Evolutionary conservation across 2,113 vertebrate genomes (phyloP).

Genomic region (Grammomys dolichurus): DNA sequence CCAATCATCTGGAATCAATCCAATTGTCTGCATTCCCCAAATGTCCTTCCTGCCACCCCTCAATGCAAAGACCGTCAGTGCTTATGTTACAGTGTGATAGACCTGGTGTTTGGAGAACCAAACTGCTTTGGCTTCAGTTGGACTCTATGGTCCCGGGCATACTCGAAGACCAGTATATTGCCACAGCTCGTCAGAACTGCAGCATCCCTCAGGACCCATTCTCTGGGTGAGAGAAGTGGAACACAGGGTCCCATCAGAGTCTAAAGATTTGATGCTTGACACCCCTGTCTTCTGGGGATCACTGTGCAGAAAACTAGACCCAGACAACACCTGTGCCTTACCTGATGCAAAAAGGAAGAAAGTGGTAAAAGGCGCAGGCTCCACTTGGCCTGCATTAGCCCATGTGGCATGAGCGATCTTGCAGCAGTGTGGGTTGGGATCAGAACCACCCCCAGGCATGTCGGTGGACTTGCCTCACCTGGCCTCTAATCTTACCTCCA

Average conservation of each 20-base stretch:
- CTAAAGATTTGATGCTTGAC: not conserved
- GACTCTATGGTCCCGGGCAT: not conserved
- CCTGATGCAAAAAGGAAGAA: not conserved
- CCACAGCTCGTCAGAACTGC: too few species aligned
- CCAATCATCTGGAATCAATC: not conserved
- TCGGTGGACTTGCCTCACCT: not conserved
- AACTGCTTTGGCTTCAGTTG: not conserved
- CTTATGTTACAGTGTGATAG: too few species aligned
- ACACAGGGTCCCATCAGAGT: not conserved
- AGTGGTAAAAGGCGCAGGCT: fast-evolving
- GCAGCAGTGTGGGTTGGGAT: not conserved
- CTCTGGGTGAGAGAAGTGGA: not conserved
- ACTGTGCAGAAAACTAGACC: not conserved
- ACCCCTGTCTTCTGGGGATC: not conserved
- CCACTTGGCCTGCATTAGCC: not conserved
- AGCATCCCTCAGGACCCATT: not conserved
- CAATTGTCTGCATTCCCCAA: not conserved
- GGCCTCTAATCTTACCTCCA: not conserved
- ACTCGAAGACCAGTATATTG: fast-evolving
- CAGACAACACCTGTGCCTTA: not conserved
- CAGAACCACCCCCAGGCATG: not conserved
- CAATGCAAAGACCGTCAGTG: not conserved
- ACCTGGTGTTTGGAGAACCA: not conserved
- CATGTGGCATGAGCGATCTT: fast-evolving
- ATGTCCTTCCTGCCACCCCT: not conserved